phyloP scores from a whole-genome alignment of 1,140 invertebrate genomes.

The Drosophila melanica region DNA sequence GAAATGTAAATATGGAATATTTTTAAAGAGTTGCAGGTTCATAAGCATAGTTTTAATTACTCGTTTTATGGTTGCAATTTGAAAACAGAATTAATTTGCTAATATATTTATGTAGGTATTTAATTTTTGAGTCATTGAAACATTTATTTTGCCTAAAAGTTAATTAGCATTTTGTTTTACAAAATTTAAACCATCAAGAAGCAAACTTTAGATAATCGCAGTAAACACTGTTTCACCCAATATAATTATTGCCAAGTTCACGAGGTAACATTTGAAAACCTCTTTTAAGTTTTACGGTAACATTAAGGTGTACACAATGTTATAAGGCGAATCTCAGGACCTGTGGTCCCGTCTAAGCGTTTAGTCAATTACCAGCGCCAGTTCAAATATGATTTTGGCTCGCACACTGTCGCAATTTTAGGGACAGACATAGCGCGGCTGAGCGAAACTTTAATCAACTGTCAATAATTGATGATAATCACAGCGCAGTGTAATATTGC shows the following conservation, averaged over 20 bases:
- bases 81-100: too few species aligned
- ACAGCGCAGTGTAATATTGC: slow-evolving; percentile 44
- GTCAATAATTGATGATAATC: slow-evolving; percentile 66
- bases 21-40: too few species aligned
- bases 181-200: background rate
- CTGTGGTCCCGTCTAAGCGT: background rate
- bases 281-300: background rate
- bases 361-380: slow-evolving; percentile 24
- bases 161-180: background rate
- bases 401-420: background rate
- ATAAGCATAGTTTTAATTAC: too few species aligned
- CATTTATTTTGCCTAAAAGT: background rate
- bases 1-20: too few species aligned
- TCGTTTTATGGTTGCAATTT: too few species aligned
- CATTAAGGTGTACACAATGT: slow-evolving; percentile 3
- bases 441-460: slow-evolving; percentile 64
- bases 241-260: background rate
- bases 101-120: too few species aligned
- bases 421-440: slow-evolving; percentile 35
- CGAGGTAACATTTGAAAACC: background rate
- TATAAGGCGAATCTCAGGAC: slow-evolving; percentile 4
- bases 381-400: slow-evolving; percentile 5
- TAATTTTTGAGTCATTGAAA: too few species aligned
- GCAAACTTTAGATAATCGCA: background rate
- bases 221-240: background rate